Percentiles rank a stretch among this genome's conserved stretches.
These are phyloP conservation scores for Clepsis dumicolana DNA, from an alignment of 2,888 invertebrate genomes.

Conservation along the genomic window DNA sequence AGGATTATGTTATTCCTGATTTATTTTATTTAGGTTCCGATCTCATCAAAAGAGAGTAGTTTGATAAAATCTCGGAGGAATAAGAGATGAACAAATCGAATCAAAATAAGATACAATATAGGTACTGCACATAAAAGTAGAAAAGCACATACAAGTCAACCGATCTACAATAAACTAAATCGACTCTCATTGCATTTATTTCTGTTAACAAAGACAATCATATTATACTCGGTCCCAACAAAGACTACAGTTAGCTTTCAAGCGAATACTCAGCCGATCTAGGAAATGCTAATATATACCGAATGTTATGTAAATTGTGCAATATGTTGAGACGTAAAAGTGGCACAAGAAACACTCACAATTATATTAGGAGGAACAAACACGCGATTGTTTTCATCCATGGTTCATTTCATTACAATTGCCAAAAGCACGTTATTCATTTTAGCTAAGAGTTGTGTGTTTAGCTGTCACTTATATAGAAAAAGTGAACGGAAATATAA, in stretches of 20 bases:
- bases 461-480: neutral
- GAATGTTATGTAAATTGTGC: slow-evolving; percentile 37
- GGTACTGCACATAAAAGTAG: no score
- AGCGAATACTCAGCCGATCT: slow-evolving; percentile 23
- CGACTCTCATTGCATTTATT: neutral
- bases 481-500: neutral
- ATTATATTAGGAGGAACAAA: slow-evolving; percentile 12
- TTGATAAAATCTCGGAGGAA: no score
- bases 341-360: slow-evolving; percentile 25
- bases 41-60: neutral
- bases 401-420: neutral
- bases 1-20: neutral
- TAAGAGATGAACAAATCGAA: no score
- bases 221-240: neutral
- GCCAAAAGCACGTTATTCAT: neutral
- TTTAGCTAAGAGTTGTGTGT: neutral
- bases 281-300: slow-evolving; percentile 37
- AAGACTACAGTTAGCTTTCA: slow-evolving; percentile 15
- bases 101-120: no score
- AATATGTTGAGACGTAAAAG: slow-evolving; percentile 29
- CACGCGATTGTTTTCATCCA: slow-evolving; percentile 4
- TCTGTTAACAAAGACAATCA: neutral
- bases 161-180: neutral
- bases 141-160: no score
- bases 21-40: neutral